Evolutionary conservation across 2,797 vertebrate genomes (phyloP), one percentile per base, ranked within the genome.

Genomic region (Enteromius afrohamiltoni): DNA sequence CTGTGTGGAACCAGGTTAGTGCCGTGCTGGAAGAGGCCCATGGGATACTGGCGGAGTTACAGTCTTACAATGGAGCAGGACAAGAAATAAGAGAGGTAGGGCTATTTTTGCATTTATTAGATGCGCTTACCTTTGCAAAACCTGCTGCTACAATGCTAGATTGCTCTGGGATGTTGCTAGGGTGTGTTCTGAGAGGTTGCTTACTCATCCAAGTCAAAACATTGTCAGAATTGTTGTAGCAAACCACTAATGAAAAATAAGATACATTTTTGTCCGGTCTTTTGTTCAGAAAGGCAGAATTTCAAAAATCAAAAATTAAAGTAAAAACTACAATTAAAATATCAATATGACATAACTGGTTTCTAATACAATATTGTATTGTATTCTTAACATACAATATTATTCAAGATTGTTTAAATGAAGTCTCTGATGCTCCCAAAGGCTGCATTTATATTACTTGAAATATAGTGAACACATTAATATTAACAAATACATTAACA

Each of bases 1-100:
- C 95, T 8, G 96, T 98, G 92, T 98, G 96, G 95, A 97, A 97
- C 93, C 96, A 97, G 93, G 97, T 98, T 93, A 97, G 96, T 71
- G 96, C 96, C 0, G 97, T 97, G 89, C 95, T 97, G 92, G 96
- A 97, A 90, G 96, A 97, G 92, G 97, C 97, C 1, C 97, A 97
- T 80, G 94, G 95, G 60, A 93, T 98, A 83, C 93, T 98, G 88
- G 96, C 96, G 0, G 97, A 97, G 91, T 94, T 98, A 89, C 96
- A 97, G 92, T 97, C 96, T 69, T 98, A 98, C 86, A 96, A 96
- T 0, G 97, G 97, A 0, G 97, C 97, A 0, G 97, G 97, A 70
- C 96, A 96, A 89, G 97, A 98, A 94, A 98, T 98, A 91, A 93
- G 97, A 94, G 96, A 98, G 96, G 97, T 97, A 26, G 71, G 49